phyloP scores from a whole-genome alignment of 1,140 invertebrate genomes.

The Aphis gossypii region DNA sequence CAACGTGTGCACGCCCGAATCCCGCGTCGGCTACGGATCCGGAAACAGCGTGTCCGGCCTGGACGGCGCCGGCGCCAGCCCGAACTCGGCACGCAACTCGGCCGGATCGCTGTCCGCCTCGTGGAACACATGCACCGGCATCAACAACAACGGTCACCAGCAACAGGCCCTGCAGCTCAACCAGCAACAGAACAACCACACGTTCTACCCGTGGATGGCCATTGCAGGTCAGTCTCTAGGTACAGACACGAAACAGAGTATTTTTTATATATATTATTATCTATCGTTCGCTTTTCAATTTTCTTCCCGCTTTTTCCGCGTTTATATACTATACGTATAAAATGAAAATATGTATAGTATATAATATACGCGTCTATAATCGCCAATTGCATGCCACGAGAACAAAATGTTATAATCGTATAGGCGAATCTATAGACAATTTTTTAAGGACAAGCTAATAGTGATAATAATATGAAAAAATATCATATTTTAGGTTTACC shows the following conservation, averaged over 20 bases:
- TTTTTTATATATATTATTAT: conserved; percentile 35
- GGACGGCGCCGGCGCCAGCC: conserved; percentile 76
- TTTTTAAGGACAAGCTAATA: no score
- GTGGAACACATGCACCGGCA: conserved; percentile 79
- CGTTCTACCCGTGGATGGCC: conserved; percentile 97
- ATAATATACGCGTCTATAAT: no score
- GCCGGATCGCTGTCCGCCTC: conserved; percentile 70
- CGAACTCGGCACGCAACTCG: conserved; percentile 67
- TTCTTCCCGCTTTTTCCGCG: background rate
- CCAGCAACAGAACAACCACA: conserved; percentile 84
- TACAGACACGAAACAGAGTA: conserved; percentile 51
- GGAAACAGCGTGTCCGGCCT: conserved; percentile 68
- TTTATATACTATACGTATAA: background rate
- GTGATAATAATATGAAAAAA: no score
- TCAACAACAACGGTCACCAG: conserved; percentile 77
- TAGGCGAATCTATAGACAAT: background rate
- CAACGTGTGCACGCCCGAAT: conserved; percentile 85
- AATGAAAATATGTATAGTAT: no score
- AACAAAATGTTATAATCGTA: background rate
- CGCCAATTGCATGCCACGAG: background rate
- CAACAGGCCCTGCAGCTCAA: conserved; percentile 80
- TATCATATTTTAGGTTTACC: no score
- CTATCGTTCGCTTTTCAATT: background rate
- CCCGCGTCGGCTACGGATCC: conserved; percentile 72
- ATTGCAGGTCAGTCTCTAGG: conserved; percentile 80